Percentiles rank a stretch among this genome's conserved stretches.
Evolutionary conservation across 2,888 invertebrate genomes (phyloP).

Genomic region (Dyspetes luteomarginatus): DNA sequence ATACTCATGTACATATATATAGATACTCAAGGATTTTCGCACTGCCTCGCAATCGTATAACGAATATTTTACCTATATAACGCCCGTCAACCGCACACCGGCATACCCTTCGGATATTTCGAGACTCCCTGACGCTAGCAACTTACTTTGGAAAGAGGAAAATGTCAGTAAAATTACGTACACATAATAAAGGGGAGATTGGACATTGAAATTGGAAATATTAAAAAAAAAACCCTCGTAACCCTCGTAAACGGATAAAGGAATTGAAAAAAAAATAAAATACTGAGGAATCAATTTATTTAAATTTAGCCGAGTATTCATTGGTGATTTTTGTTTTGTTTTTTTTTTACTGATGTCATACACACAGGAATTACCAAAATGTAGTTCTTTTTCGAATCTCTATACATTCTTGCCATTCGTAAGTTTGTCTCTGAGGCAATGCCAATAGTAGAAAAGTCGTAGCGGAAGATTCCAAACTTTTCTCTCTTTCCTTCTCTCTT

Average conservation of each 20-base stretch:
- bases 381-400: background rate
- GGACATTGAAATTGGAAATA: background rate
- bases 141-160: slow-evolving; percentile 8
- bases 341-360: background rate
- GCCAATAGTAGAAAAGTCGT: slow-evolving; percentile 18
- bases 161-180: background rate
- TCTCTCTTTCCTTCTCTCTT: slow-evolving; percentile 24
- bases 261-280: too few relatives aligned
- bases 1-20: too few relatives aligned
- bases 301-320: too few relatives aligned
- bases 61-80: too few relatives aligned
- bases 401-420: background rate
- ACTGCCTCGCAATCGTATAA: too few relatives aligned
- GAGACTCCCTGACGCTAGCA: background rate
- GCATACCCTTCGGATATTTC: background rate
- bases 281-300: too few relatives aligned
- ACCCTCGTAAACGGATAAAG: too few relatives aligned
- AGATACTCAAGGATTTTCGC: too few relatives aligned
- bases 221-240: background rate
- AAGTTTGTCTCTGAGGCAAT: background rate
- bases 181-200: background rate
- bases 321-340: background rate
- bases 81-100: slow-evolving; percentile 21
- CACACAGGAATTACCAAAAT: background rate
- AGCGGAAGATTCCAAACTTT: slow-evolving; percentile 8